Base-by-base conservation (phyloP, 2,797 vertebrate species). In the Diplodus sargus region DNA sequence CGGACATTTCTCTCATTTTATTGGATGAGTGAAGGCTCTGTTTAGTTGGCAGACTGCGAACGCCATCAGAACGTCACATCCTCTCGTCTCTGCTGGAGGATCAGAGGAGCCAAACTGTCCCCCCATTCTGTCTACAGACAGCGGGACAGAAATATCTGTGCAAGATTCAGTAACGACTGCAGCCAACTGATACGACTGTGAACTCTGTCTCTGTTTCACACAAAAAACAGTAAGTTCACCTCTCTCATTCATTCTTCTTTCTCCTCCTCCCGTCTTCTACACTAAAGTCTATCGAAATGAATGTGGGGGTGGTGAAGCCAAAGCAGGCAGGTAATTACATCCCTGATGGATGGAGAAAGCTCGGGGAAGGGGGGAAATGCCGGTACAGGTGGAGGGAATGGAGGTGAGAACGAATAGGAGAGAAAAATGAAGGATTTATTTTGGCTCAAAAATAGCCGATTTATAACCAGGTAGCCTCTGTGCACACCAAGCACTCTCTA, bases 311-410 rank as follows among this genome's bases (percentile, higher is more conserved):
- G 58, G 48, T 16, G 62, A 74, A 63, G 54, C 30, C 60, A 57
- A 82, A 86, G 39, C 81, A 53, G 62, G 73, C 71, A 84, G 81
- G 62, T 89, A 89, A 91, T 93, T 89, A 87, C 85, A 74, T 85
- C 67, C 70, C 83, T 53, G 74, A 70, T 30, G 23, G 62, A 74
- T 76, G 53, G 53, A 62, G 57, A 73, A 65, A 43, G 4, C 12
- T 5, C 51, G 17, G 12, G 63, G 43, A 54, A 39, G 12, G 43
- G 43, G 22, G 43, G 25, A 78, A 64, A 68, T 25, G 17, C 43
- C n/a, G 25, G 3, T 39, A 18, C 53, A 23, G 12, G 10, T 14
- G 14, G 48, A 54, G 15, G 6, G 17, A 16, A n/a, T 16, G 14
- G 12, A 61, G 61, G 42, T n/a, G n/a, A 70, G 23, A 53, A 22